Conservation (phyloP, 2,113 vertebrate genomes). For the Cavia porcellus region DNA sequence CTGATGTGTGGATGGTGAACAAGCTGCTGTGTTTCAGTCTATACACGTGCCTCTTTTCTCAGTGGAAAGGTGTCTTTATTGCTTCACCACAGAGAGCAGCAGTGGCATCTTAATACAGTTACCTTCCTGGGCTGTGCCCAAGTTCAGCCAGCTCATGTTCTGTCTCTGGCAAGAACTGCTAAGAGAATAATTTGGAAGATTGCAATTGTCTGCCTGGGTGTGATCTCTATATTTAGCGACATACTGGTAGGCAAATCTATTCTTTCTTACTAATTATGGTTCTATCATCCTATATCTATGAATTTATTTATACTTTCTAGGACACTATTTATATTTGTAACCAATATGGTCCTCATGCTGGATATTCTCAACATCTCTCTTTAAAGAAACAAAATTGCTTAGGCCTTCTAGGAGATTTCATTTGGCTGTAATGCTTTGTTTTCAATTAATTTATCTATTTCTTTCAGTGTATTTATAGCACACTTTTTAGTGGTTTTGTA, state of each 20-base stretch:
- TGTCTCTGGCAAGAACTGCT: background rate
- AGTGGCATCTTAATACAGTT: background rate
- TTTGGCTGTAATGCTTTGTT: background rate
- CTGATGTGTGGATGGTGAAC: background rate
- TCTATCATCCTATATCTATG: conserved; percentile 49
- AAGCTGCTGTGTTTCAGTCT: background rate
- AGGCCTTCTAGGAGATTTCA: background rate
- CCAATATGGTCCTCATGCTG: conserved; percentile 33
- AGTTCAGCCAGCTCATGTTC: background rate
- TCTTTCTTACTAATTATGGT: conserved; percentile 55
- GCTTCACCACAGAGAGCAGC: background rate
- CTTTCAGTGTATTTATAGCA: background rate
- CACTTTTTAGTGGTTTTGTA: conserved; percentile 24
- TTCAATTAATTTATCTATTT: background rate
- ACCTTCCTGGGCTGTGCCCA: background rate
- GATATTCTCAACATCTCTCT: background rate
- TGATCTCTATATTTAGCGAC: conserved; percentile 38
- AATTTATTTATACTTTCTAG: conserved; percentile 46
- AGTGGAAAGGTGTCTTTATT: background rate
- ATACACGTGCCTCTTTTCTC: background rate
- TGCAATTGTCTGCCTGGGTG: conserved; percentile 1
- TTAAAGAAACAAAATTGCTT: conserved; percentile 35
- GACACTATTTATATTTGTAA: conserved; percentile 65
- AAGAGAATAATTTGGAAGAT: conserved; percentile 35
- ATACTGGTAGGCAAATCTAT: background rate